These are phyloP conservation scores for Drosophila hydei DNA, from an alignment of 1,140 invertebrate genomes.

Conservation along the genomic window DNA sequence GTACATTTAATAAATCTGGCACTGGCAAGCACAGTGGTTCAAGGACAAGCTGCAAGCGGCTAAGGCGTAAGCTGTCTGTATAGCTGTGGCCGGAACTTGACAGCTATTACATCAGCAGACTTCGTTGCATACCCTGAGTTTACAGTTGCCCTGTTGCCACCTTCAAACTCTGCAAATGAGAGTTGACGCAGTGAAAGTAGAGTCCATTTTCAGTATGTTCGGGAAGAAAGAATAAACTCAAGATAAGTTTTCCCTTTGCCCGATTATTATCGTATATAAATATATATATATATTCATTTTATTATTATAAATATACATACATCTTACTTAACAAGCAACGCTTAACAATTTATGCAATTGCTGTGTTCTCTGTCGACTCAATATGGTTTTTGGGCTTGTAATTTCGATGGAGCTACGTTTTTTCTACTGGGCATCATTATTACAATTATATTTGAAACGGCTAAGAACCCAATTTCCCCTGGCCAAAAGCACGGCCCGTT, in stretches of 20 bases:
- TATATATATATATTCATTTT: neutral
- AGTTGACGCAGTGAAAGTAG: neutral
- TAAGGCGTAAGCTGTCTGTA: no score
- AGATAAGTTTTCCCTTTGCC: no score
- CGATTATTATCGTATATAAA: neutral
- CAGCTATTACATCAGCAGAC: no score
- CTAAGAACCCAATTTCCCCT: constrained; percentile 54
- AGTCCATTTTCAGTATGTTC: neutral
- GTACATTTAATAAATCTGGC: neutral
- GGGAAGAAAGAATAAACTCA: no score
- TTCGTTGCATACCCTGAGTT: no score
- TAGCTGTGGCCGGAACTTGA: no score
- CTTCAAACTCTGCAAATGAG: no score
- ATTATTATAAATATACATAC: neutral
- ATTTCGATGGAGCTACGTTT: constrained; percentile 34
- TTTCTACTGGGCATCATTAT: constrained; percentile 51
- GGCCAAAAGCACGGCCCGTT: constrained; percentile 11
- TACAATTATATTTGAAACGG: constrained; percentile 59
- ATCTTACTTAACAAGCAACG: no score
- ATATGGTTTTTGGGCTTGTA: constrained; percentile 19
- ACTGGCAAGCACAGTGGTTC: neutral
- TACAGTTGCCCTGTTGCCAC: no score
- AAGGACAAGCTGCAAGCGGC: no score
- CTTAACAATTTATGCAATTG: no score
- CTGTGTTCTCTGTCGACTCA: neutral